These are phyloP conservation scores for Branchipolynoe longqiensis DNA, from an alignment of 2,888 invertebrate species.

Conservation along the genomic window DNA sequence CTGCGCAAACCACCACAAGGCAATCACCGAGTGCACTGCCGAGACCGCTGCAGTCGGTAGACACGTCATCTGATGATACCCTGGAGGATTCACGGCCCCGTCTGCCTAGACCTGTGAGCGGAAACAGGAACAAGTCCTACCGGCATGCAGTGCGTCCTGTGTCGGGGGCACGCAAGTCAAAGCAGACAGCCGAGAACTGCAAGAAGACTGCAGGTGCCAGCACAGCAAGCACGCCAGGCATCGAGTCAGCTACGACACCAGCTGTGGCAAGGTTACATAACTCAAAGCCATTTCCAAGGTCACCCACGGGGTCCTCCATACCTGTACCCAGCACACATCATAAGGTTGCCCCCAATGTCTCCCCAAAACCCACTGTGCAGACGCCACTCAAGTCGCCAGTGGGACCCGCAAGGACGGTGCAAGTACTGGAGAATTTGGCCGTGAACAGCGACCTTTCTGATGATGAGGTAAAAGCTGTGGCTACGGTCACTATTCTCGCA, in stretches of 20 bases:
- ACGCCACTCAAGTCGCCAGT: not conserved
- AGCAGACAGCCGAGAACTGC: not conserved
- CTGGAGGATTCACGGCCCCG: not conserved
- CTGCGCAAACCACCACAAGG: no score
- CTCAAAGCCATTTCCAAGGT: slow-evolving; percentile 2
- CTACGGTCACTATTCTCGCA: slow-evolving; percentile 8
- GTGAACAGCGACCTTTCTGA: not conserved
- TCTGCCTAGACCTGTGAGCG: not conserved
- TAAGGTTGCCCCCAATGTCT: slow-evolving; percentile 35
- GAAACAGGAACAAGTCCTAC: slow-evolving; percentile 10
- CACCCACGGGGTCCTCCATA: slow-evolving; percentile 1
- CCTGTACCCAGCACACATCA: not conserved
- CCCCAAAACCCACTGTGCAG: slow-evolving; percentile 21
- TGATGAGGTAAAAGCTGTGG: not conserved
- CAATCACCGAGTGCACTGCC: not conserved
- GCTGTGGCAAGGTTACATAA: no score
- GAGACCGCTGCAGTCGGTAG: not conserved
- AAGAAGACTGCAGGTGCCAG: not conserved
- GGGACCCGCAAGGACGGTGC: not conserved
- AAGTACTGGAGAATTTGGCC: not conserved
- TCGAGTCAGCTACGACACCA: no score
- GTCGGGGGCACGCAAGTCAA: not conserved
- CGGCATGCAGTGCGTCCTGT: not conserved
- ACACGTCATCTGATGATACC: not conserved
- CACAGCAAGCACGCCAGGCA: not conserved